Evolutionary conservation across 1,140 invertebrate species (phyloP).

Genomic region (Plodia interpunctella): DNA sequence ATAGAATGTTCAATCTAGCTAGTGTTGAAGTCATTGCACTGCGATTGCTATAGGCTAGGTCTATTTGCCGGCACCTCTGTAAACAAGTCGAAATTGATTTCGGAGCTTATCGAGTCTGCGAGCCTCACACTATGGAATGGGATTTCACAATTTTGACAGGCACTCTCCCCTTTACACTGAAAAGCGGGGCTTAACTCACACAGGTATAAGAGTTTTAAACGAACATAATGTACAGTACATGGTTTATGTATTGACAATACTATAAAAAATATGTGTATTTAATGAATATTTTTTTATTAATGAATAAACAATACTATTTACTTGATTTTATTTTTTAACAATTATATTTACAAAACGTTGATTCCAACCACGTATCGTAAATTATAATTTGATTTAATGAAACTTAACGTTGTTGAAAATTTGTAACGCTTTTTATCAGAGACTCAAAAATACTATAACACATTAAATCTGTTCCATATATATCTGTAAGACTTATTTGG

Average conservation of each 20-base stretch:
- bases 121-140: slow-evolving; percentile 8
- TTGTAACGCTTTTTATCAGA: not conserved
- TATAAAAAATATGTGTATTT: too few species aligned
- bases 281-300: too few species aligned
- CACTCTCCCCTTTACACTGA: not conserved
- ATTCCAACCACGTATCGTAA: not conserved
- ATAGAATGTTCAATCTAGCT: not conserved
- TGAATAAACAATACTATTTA: too few species aligned
- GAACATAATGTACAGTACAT: not conserved
- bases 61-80: slow-evolving; percentile 22
- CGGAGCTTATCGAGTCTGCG: slow-evolving; percentile 18
- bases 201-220: not conserved
- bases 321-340: too few species aligned
- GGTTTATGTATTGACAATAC: too few species aligned
- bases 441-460: too few species aligned
- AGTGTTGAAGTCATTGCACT: not conserved
- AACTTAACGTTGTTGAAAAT: not conserved
- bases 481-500: too few species aligned
- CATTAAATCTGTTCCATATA: too few species aligned
- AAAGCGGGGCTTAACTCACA: not conserved
- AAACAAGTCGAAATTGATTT: slow-evolving; percentile 32
- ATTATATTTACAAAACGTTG: too few species aligned
- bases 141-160: slow-evolving; percentile 20
- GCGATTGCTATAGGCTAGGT: slow-evolving; percentile 8
- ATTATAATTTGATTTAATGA: not conserved